phyloP scores from a whole-genome alignment of 2,888 invertebrate species.

The Zygogramma bicolorata region DNA sequence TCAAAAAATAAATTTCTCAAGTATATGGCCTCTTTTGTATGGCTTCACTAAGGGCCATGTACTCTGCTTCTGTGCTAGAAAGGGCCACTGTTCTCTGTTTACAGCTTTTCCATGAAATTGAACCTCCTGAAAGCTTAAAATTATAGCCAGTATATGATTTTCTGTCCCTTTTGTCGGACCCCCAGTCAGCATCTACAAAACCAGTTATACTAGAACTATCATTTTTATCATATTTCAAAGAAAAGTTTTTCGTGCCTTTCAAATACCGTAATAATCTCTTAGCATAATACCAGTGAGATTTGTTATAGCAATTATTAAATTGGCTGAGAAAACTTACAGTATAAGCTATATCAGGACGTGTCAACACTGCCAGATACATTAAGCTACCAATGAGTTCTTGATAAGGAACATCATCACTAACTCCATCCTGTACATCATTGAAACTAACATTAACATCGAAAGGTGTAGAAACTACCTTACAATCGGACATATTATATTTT shows the following conservation, averaged over 20 bases:
- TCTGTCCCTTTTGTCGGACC: conserved; percentile 3
- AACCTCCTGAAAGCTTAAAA: conserved; percentile 10
- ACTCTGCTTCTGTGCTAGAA: too few species aligned
- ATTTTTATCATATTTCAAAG: too few species aligned
- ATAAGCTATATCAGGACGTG: conserved; percentile 35
- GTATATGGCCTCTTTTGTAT: conserved; percentile 35
- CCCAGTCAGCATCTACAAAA: conserved; percentile 26
- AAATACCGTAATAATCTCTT: conserved; percentile 56
- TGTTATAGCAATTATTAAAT: conserved; percentile 35
- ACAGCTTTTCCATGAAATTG: not conserved
- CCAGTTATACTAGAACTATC: conserved; percentile 6
- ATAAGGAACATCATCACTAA: too few species aligned
- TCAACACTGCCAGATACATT: conserved; percentile 37
- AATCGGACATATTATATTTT: too few species aligned
- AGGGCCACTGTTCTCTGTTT: conserved; percentile 19
- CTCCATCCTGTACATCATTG: too few species aligned
- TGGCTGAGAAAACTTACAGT: conserved; percentile 28
- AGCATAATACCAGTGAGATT: conserved; percentile 50
- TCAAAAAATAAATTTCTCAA: conserved; percentile 36
- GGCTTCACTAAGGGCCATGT: too few species aligned
- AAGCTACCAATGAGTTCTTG: conserved; percentile 39
- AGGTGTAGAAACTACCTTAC: too few species aligned
- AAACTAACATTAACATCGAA: too few species aligned
- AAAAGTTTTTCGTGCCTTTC: conserved; percentile 27
- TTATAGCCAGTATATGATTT: conserved; percentile 15